A percentile compares a stretch with the other conserved stretches of the same genome.
Conservation (phyloP, 1,140 invertebrate species). For the Choristoneura fumiferana region DNA sequence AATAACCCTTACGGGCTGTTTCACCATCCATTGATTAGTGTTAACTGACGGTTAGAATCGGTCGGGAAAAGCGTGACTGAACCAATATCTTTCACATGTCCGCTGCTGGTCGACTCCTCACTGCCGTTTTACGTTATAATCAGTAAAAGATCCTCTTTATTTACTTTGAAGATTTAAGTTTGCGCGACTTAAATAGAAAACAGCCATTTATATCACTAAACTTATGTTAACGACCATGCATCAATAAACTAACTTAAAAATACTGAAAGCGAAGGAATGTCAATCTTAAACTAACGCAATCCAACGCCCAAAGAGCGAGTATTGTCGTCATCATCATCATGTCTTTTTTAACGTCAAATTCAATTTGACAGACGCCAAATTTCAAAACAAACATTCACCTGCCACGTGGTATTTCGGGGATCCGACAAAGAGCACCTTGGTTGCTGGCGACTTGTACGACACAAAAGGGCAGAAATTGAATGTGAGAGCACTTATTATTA, state of each 20-base stretch:
- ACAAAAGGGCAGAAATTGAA: no score
- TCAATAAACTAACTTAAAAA: slow-evolving; percentile 9
- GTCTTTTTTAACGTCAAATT: neutral
- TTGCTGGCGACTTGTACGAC: no score
- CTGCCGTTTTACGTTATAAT: no score
- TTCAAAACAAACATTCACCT: neutral
- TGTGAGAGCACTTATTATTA: no score
- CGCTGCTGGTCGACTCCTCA: no score
- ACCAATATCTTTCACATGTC: no score
- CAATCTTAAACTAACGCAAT: slow-evolving; percentile 13
- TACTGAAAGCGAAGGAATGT: neutral
- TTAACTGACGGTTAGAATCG: no score
- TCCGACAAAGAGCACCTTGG: neutral
- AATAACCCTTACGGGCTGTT: no score
- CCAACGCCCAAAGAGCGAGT: neutral
- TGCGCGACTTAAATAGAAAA: neutral
- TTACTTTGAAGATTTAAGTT: neutral
- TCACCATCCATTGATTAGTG: no score
- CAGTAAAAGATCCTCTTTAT: no score
- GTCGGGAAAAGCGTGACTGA: no score
- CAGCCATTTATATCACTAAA: slow-evolving; percentile 14
- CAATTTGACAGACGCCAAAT: slow-evolving; percentile 10
- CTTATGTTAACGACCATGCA: slow-evolving; percentile 14
- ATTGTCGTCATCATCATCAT: neutral
- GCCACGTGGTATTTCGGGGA: neutral